These are phyloP conservation scores for Trichacis sp. DNA, from an alignment of 2,888 invertebrate species.

Conservation along the genomic window DNA sequence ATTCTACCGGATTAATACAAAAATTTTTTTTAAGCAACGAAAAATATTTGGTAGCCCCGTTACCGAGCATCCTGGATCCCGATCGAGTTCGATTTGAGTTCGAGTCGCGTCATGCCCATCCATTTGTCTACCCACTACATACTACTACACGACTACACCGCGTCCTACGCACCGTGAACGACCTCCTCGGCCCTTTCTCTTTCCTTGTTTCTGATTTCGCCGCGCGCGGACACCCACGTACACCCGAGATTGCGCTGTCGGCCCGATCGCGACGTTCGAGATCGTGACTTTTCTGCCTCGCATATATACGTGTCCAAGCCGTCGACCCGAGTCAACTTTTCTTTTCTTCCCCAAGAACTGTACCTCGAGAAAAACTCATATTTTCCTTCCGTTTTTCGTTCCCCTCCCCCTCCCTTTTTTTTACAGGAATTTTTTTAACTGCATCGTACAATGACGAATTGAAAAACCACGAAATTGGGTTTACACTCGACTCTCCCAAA, in stretches of 20 bases:
- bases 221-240: slow-evolving; percentile 32
- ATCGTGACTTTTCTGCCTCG: slow-evolving; percentile 22
- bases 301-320: slow-evolving; percentile 28
- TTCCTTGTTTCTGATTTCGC: slow-evolving; percentile 27
- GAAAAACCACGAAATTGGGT: no score
- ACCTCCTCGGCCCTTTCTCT: slow-evolving; percentile 19
- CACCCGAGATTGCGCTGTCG: slow-evolving; percentile 30
- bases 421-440: slow-evolving; percentile 12
- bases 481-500: no score
- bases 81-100: slow-evolving; percentile 1
- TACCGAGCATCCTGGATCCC: background rate
- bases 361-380: slow-evolving; percentile 31
- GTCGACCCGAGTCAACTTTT: slow-evolving; percentile 26
- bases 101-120: slow-evolving; percentile 4
- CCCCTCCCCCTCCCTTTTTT: no score
- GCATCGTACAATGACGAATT: background rate
- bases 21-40: no score
- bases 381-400: slow-evolving; percentile 17
- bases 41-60: no score
- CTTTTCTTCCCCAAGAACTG: no score
- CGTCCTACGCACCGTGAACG: slow-evolving; percentile 6
- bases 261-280: slow-evolving; percentile 31
- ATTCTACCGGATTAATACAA: no score
- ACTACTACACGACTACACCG: no score
- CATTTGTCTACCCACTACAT: slow-evolving; percentile 9